Percentiles rank a stretch among this genome's conserved stretches.
These are phyloP conservation scores for Crypturellus tataupa DNA, from an alignment of 2,797 vertebrate species.

Conservation along the genomic window DNA sequence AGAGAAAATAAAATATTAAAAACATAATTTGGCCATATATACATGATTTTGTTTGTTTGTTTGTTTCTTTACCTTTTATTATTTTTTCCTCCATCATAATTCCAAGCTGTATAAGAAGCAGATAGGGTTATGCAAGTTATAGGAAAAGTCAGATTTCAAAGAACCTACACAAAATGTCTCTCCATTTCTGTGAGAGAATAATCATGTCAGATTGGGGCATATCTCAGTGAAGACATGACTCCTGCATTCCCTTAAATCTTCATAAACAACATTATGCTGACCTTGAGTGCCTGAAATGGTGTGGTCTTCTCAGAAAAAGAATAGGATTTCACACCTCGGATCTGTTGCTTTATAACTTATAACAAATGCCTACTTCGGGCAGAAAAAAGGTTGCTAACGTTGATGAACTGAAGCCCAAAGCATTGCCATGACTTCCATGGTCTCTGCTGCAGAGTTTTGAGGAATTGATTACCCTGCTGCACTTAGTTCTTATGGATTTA, in stretches of 20 bases:
- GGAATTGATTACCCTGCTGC: not conserved
- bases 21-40: not conserved
- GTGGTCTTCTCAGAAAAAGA: not conserved
- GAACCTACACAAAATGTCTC: not conserved
- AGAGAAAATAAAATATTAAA: not conserved
- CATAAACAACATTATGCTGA: not conserved
- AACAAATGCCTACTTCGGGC: not conserved
- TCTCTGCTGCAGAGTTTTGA: not conserved
- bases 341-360: not conserved
- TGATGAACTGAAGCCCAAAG: not conserved
- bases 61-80: not conserved
- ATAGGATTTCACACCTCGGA: not conserved
- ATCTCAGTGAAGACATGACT: not conserved
- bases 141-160: not conserved
- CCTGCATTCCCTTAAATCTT: not conserved
- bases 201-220: not conserved
- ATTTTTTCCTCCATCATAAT: not conserved
- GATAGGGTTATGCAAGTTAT: not conserved
- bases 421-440: no score
- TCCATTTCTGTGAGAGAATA: not conserved
- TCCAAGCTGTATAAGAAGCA: not conserved
- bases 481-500: accelerated
- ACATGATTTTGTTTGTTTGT: not conserved
- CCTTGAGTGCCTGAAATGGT: not conserved
- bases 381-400: not conserved